phyloP scores from a whole-genome alignment of 2,888 invertebrate species.

The Synanthedon tipuliformis region DNA sequence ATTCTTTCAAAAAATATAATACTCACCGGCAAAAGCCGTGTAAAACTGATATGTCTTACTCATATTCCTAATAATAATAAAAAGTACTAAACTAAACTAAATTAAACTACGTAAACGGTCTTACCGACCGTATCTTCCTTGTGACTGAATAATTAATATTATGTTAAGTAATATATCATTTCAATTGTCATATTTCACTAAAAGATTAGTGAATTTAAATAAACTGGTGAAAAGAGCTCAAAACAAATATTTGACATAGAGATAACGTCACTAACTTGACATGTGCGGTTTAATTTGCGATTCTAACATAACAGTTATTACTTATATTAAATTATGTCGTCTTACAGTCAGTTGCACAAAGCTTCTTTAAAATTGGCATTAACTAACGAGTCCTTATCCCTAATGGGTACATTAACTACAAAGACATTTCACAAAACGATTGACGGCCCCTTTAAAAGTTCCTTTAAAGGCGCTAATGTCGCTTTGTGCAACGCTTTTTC shows the following conservation, averaged over 20 bases:
- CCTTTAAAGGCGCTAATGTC: too few species aligned
- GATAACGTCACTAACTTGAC: constrained; percentile 2
- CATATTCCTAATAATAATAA: constrained; percentile 9
- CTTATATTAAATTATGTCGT: too few species aligned
- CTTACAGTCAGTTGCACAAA: too few species aligned
- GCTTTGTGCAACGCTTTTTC: too few species aligned
- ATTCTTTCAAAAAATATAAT: too few species aligned
- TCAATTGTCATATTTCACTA: background rate
- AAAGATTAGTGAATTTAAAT: constrained; percentile 1
- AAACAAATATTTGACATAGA: constrained; percentile 5
- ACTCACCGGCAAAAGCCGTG: constrained; percentile 21
- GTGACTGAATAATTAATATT: constrained; percentile 1
- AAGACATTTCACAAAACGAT: too few species aligned
- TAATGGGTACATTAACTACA: too few species aligned
- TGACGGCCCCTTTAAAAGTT: too few species aligned
- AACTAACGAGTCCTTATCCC: too few species aligned
- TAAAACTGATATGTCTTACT: constrained; percentile 18
- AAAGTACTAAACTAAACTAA: background rate
- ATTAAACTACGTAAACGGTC: background rate
- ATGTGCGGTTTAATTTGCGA: background rate
- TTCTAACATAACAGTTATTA: too few species aligned
- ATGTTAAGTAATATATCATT: background rate
- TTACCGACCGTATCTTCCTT: constrained; percentile 1
- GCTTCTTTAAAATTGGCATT: too few species aligned
- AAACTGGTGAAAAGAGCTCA: constrained; percentile 2